A percentile compares a stretch with the other conserved stretches of the same genome.
Evolutionary conservation across 2,888 invertebrate species (phyloP).

Genomic region (Xestia sexstrigata): DNA sequence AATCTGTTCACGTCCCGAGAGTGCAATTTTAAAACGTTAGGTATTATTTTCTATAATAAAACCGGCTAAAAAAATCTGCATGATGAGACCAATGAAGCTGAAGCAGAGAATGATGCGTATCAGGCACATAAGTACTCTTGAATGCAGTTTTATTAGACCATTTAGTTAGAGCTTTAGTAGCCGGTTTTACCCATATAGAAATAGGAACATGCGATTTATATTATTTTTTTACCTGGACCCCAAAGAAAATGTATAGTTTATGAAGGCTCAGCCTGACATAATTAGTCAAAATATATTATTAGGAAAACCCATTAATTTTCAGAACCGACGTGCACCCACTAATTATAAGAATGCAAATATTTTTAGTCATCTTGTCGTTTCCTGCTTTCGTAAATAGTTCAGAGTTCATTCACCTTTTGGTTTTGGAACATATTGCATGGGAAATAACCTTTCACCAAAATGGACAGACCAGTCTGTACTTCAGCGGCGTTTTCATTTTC

Average conservation of each 20-base stretch:
- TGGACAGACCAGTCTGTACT: background rate
- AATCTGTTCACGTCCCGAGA: slow-evolving; percentile 4
- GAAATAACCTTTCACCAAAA: background rate
- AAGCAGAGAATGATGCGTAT: background rate
- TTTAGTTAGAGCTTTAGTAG: no score
- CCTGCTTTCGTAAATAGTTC: slow-evolving; percentile 48
- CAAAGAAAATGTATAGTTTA: no score
- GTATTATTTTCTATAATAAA: background rate
- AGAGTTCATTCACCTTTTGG: slow-evolving; percentile 50
- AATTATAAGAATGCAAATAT: slow-evolving; percentile 9
- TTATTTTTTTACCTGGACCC: no score
- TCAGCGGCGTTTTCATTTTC: background rate
- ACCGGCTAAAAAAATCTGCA: background rate
- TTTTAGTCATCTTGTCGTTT: slow-evolving; percentile 29
- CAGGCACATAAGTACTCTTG: background rate
- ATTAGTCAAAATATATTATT: no score
- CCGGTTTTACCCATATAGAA: no score
- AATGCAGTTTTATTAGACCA: no score
- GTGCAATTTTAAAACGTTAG: background rate
- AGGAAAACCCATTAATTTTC: no score
- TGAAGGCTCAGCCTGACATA: no score
- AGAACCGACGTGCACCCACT: background rate
- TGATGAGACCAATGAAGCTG: background rate
- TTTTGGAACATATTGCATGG: background rate
- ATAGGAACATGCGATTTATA: no score